phyloP scores from a whole-genome alignment of 2,797 vertebrate genomes.

The Enteromius unitaeniatus region DNA sequence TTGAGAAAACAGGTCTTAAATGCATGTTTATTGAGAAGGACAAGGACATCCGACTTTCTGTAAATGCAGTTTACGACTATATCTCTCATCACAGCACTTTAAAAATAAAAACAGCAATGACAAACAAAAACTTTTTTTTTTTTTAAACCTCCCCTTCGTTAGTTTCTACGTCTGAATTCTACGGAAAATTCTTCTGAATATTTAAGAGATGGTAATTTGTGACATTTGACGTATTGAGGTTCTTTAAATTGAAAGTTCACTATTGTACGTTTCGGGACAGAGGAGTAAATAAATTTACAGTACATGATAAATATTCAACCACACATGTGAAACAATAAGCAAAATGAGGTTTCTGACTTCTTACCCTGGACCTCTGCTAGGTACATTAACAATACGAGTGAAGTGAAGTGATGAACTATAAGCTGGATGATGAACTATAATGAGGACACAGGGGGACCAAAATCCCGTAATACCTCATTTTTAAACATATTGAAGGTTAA shows the following conservation, averaged over 20 bases:
- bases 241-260: neutral
- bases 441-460: conserved; percentile 46
- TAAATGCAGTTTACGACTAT: neutral
- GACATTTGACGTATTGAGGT: conserved; percentile 12
- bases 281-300: neutral
- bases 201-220: neutral
- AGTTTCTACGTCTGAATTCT: neutral
- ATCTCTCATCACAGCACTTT: neutral
- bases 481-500: conserved; percentile 52
- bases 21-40: neutral
- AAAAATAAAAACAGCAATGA: neutral
- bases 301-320: neutral
- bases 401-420: conserved; percentile 21
- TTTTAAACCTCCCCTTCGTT: neutral
- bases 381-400: conserved; percentile 15
- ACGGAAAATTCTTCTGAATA: neutral
- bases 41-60: neutral
- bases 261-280: neutral
- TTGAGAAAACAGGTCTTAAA: neutral
- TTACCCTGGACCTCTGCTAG: neutral
- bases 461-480: conserved; percentile 41
- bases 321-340: neutral
- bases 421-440: conserved; percentile 37
- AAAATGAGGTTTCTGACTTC: neutral
- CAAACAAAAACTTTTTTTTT: neutral